Percentiles rank a stretch among this genome's conserved stretches.
These are phyloP conservation scores for Pachycephus smyrnensis DNA, from an alignment of 2,888 invertebrate genomes.

Conservation along the genomic window DNA sequence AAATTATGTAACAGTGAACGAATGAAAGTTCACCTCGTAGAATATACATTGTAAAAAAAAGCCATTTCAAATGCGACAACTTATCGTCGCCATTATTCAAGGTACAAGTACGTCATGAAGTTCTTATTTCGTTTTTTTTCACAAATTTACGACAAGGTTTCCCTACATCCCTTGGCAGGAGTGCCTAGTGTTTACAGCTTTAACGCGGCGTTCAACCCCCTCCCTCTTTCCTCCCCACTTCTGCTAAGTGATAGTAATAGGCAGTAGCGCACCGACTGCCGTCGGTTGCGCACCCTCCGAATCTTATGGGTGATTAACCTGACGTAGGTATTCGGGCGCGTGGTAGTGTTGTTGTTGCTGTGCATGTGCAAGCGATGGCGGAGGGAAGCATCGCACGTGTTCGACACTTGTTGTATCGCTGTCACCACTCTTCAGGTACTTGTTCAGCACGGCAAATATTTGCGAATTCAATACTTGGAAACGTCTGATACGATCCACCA, in stretches of 20 bases:
- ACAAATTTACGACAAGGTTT: not conserved
- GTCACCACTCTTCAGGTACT: slow-evolving; percentile 89
- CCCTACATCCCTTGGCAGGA: not conserved
- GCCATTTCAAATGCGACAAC: not conserved
- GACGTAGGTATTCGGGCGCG: slow-evolving; percentile 68
- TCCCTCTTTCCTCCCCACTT: not conserved
- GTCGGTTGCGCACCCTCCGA: not conserved
- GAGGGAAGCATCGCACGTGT: slow-evolving; percentile 96
- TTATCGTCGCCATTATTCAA: not conserved
- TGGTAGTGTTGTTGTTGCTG: slow-evolving; percentile 71
- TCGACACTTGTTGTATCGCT: slow-evolving; percentile 89
- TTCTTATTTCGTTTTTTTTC: too few species aligned
- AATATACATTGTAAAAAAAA: not conserved
- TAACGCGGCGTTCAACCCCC: not conserved
- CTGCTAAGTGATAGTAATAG: not conserved
- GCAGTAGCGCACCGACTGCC: not conserved
- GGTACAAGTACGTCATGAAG: not conserved
- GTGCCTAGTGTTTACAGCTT: not conserved
- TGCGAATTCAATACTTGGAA: slow-evolving; percentile 99
- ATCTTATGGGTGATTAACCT: slow-evolving; percentile 63
- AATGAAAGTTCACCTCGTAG: not conserved
- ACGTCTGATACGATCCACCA: slow-evolving; percentile 97
- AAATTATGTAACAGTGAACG: not conserved
- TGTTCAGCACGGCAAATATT: slow-evolving; percentile 94
- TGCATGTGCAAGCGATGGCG: slow-evolving; percentile 79